Conservation (phyloP, 2,888 invertebrate species). For the Ochropacha duplaris region DNA sequence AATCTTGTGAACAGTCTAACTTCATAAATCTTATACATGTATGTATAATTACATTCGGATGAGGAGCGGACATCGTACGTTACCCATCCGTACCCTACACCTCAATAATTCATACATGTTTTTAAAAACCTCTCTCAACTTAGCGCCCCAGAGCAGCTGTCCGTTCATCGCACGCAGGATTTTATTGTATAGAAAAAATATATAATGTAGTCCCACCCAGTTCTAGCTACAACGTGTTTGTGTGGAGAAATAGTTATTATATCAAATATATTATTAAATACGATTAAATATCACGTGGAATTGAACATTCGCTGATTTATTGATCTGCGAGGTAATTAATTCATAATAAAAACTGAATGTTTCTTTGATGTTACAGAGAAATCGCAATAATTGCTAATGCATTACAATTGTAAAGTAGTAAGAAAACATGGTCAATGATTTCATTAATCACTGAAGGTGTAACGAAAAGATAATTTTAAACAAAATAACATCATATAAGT, state of each 20-base stretch:
- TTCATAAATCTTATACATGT: too few relatives aligned
- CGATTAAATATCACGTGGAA: neutral
- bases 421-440: constrained; percentile 14
- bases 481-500: too few relatives aligned
- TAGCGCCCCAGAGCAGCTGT: constrained; percentile 57
- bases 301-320: neutral
- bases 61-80: constrained; percentile 31
- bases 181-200: constrained; percentile 46
- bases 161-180: constrained; percentile 53
- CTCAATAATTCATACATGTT: constrained; percentile 39
- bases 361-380: constrained; percentile 21
- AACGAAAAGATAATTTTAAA: too few relatives aligned
- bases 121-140: constrained; percentile 40
- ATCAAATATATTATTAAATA: neutral
- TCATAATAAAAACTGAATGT: too few relatives aligned
- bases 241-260: constrained; percentile 22
- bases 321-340: neutral
- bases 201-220: constrained; percentile 46
- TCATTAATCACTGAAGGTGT: constrained; percentile 4
- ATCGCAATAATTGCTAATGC: constrained; percentile 18
- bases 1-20: too few relatives aligned
- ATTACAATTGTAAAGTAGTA: constrained; percentile 37
- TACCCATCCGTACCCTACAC: constrained; percentile 41
- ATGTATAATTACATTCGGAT: neutral
- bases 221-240: constrained; percentile 15